Conservation (phyloP, 2,797 vertebrate genomes). For the Melanotaenia trifasciata region DNA sequence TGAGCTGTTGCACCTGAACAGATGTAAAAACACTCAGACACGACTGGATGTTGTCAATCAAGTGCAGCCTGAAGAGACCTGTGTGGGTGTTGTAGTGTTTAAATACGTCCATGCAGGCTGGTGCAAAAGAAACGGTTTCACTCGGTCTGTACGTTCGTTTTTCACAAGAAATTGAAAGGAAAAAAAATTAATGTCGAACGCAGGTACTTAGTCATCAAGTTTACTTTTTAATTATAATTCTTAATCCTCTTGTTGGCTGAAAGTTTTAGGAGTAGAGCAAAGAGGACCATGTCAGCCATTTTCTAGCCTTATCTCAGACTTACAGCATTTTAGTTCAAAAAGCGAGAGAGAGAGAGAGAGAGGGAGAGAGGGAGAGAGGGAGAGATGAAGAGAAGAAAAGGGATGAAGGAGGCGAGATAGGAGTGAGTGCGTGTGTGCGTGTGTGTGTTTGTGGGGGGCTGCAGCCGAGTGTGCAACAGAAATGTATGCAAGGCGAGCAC, state of each 20-base stretch:
- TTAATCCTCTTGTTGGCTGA: slow-evolving; percentile 76
- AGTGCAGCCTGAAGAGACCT: too few species aligned
- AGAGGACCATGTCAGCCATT: slow-evolving; percentile 79
- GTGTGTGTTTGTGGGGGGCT: slow-evolving; percentile 32
- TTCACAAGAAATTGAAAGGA: slow-evolving; percentile 27
- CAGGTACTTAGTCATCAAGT: slow-evolving; percentile 80
- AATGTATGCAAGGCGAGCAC: slow-evolving; percentile 29
- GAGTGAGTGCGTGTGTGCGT: slow-evolving; percentile 27
- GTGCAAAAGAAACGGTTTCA: background rate
- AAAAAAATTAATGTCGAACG: slow-evolving; percentile 36
- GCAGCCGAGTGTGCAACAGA: slow-evolving; percentile 50
- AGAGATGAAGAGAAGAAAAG: slow-evolving; percentile 59
- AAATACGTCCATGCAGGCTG: too few species aligned
- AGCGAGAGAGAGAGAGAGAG: slow-evolving; percentile 20
- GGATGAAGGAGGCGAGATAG: slow-evolving; percentile 67
- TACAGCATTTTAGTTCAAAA: slow-evolving; percentile 77
- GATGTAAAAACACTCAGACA: too few species aligned
- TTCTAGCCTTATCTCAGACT: slow-evolving; percentile 77
- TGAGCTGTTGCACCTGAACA: too few species aligned
- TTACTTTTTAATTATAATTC: slow-evolving; percentile 83
- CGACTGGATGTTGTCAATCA: too few species aligned
- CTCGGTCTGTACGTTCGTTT: background rate
- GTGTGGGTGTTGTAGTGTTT: too few species aligned
- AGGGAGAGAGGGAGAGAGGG: background rate
- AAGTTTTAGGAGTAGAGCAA: slow-evolving; percentile 70